Evolutionary conservation across 2,113 vertebrate genomes (phyloP).

Genomic region (Entomyzon cyanotis): DNA sequence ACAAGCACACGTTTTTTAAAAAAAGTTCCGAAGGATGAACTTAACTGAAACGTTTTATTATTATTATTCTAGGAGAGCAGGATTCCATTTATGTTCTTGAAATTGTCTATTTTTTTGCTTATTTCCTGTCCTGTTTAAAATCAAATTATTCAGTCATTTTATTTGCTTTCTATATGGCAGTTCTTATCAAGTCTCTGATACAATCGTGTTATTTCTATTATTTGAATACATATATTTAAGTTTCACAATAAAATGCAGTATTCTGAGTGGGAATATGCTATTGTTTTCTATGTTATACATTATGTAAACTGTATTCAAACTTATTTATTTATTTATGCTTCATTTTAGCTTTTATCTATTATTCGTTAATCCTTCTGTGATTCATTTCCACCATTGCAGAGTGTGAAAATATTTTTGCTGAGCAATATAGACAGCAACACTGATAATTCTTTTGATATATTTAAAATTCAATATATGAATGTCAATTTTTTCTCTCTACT

Average conservation of each 20-base stretch:
- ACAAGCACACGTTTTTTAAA: background rate
- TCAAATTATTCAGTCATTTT: background rate
- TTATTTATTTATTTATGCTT: background rate
- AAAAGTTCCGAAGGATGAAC: background rate
- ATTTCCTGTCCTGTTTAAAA: background rate
- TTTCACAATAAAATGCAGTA: background rate
- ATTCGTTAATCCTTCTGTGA: background rate
- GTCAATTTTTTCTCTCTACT: background rate
- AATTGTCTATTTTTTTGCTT: background rate
- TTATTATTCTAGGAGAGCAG: background rate
- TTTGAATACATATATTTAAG: background rate
- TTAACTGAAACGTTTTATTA: background rate
- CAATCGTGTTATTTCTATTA: background rate
- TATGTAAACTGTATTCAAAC: background rate
- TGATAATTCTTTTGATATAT: background rate
- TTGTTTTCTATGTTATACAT: background rate
- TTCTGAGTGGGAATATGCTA: background rate
- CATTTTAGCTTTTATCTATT: background rate
- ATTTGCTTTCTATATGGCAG: background rate
- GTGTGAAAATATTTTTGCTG: background rate
- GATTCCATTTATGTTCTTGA: background rate
- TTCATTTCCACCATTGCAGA: background rate
- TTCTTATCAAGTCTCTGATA: background rate
- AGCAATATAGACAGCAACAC: background rate
- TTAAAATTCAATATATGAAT: background rate